Conservation (phyloP, 2,888 invertebrate genomes). For the Argynnis bischoffii region DNA sequence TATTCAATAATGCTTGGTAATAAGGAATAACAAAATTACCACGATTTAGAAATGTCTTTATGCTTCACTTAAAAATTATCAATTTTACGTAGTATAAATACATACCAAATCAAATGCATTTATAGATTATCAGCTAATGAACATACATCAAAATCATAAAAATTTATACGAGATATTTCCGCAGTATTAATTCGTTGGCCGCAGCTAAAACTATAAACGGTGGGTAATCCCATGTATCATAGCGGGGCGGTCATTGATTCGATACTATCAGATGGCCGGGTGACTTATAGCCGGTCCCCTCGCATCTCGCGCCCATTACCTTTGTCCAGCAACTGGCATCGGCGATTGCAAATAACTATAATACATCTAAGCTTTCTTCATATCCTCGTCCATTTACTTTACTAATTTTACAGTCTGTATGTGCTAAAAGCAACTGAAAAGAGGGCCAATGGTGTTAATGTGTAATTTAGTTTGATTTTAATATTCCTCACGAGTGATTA, state of each 20-base stretch:
- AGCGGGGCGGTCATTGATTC: conserved; percentile 79
- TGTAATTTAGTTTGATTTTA: no score
- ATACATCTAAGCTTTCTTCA: conserved; percentile 69
- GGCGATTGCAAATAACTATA: conserved; percentile 48
- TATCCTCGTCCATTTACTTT: conserved; percentile 68
- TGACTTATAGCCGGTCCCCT: conserved; percentile 76
- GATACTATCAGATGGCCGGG: conserved; percentile 68
- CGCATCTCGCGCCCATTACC: conserved; percentile 65
- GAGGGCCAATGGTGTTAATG: background rate
- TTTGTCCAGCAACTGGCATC: conserved; percentile 45
- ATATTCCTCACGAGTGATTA: no score
- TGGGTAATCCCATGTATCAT: conserved; percentile 78
- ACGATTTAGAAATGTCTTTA: no score
- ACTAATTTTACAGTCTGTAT: conserved; percentile 81
- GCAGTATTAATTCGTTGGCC: conserved; percentile 70
- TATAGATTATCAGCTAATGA: conserved; percentile 42
- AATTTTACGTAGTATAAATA: no score
- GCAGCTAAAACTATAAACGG: conserved; percentile 77
- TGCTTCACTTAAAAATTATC: no score
- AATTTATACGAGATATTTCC: conserved; percentile 72
- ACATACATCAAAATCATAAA: conserved; percentile 46
- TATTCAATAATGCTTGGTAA: no score
- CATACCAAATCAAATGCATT: background rate
- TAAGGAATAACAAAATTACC: no score
- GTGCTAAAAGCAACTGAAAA: background rate